A percentile compares a stretch with the other conserved stretches of the same genome.
These are phyloP conservation scores for Dolichomitus sp. DNA, from an alignment of 2,888 invertebrate species.

Conservation along the genomic window DNA sequence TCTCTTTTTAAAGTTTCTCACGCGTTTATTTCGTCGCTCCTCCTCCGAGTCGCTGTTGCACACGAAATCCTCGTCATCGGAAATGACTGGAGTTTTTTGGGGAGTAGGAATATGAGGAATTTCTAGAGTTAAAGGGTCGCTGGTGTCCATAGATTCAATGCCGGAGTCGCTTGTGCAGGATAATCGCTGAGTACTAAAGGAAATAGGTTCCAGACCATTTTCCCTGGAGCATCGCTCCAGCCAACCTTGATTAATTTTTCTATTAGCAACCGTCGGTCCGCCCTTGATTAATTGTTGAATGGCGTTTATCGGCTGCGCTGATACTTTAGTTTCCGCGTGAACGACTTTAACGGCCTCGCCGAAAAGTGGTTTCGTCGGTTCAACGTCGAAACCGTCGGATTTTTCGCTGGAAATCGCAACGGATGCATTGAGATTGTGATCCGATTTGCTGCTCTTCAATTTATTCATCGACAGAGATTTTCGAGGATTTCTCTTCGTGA, in stretches of 20 bases:
- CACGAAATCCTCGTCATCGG: conserved; percentile 91
- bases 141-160: conserved; percentile 78
- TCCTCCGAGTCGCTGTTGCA: conserved; percentile 91
- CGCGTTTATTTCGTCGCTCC: conserved; percentile 85
- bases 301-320: conserved; percentile 77
- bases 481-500: conserved; percentile 92
- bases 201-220: conserved; percentile 70
- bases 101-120: neutral
- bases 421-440: conserved; percentile 58
- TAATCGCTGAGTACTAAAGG: conserved; percentile 65
- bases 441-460: conserved; percentile 77
- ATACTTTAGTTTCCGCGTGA: conserved; percentile 67
- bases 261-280: conserved; percentile 67
- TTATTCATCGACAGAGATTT: conserved; percentile 88
- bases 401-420: conserved; percentile 10
- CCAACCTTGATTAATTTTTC: conserved; percentile 88
- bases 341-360: conserved; percentile 77
- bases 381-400: conserved; percentile 59
- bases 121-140: conserved; percentile 68
- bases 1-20: conserved; percentile 89
- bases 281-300: conserved; percentile 82
- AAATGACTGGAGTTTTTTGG: conserved; percentile 65
- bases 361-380: conserved; percentile 67
- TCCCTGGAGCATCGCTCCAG: conserved; percentile 86
- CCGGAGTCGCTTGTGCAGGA: conserved; percentile 82